Base-by-base conservation (phyloP, 2,113 vertebrate species). In the Numida meleagris region DNA sequence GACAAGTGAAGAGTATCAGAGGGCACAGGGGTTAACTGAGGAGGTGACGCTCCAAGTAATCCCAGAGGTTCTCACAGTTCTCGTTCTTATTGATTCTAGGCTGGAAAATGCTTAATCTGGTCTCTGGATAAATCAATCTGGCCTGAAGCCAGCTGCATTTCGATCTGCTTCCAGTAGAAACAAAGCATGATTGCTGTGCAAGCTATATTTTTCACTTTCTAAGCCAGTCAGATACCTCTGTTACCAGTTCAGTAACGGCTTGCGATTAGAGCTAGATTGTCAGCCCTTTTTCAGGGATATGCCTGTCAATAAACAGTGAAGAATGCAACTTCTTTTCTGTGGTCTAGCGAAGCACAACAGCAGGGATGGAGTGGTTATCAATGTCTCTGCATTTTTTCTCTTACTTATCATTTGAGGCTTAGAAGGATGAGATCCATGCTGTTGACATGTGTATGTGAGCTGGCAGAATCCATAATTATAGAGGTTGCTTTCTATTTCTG, bases 171-270 rank as follows among this genome's bases (percentile, higher is more conserved):
- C 21, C 59, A 42, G 9, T 16, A 79, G 12, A 66, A 42, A 14
- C 27, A 13, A 82, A 55, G 10, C 12, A 2, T 31, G 20, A 51
- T 72, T 81, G n/a, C 27, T 86, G 62, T 51, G 18, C 58, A 90
- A 58, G 31, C 53, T 87, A 38, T 70, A 21, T 63, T 88, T 89
- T 87, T 62, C 21, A 40, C 45, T 92, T 93, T 61, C 77, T 81
- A 59, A 53, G 72, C 48, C 72, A 86, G 55, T 50, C 73, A 90
- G 77, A 62, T 66, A 34, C 10, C 45, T 27, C 55, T 3, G 6
- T 50, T 46, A 67, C 34, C 57, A 57, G n/a, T 27, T 74, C 42
- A 57, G 38, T 57, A 76, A 61, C 6, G 12, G 27, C 16, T 17
- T 46, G 76, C 62, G 66, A 67, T 87, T 68, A 81, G 36, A 85